phyloP scores from a whole-genome alignment of 2,888 invertebrate species.

The Therioaphis trifolii region DNA sequence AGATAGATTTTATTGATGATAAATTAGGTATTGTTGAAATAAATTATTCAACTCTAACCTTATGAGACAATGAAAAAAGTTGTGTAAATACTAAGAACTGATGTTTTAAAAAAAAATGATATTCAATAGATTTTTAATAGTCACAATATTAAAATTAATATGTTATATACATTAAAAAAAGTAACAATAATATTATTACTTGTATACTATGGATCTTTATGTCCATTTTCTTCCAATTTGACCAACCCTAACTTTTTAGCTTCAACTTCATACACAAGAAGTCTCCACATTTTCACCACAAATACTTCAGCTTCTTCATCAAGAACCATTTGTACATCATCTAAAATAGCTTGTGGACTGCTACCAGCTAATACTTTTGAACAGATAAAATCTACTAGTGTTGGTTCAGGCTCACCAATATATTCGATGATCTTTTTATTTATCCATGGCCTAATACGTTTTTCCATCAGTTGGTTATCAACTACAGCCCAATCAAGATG shows the following conservation, averaged over 20 bases:
- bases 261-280: constrained; percentile 99
- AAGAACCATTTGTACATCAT: constrained; percentile 99
- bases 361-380: constrained; percentile 95
- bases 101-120: not conserved
- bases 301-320: constrained; percentile 99
- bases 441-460: constrained; percentile 98
- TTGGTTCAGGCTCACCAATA: constrained; percentile 98
- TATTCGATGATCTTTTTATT: constrained; percentile 99
- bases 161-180: constrained; percentile 27
- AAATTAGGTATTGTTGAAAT: not conserved
- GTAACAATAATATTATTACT: not conserved
- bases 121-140: constrained; percentile 4
- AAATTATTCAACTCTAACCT: not conserved
- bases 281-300: constrained; percentile 99
- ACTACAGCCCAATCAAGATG: constrained; percentile 91
- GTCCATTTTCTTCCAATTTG: constrained; percentile 71
- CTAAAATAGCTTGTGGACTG: constrained; percentile 92
- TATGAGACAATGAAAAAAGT: not conserved
- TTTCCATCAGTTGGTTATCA: constrained; percentile 87
- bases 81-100: not conserved
- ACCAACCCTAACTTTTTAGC: constrained; percentile 94
- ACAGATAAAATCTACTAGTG: constrained; percentile 98
- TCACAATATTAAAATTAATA: not conserved
- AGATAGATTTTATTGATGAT: not conserved
- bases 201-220: constrained; percentile 52